Percentiles rank a stretch among this genome's conserved stretches.
Conservation (phyloP, 1,140 invertebrate species). For the Penaeus chinensis region DNA sequence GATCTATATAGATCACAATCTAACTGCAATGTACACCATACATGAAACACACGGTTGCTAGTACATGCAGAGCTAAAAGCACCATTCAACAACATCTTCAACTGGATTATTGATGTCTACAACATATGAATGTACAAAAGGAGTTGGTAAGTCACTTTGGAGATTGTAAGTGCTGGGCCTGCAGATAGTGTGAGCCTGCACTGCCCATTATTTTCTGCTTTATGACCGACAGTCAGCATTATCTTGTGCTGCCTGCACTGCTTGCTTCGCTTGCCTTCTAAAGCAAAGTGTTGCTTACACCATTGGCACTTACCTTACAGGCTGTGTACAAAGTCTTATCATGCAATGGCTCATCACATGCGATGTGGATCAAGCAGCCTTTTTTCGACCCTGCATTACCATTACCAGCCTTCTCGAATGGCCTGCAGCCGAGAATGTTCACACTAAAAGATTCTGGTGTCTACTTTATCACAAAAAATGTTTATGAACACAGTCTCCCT, state of each 20-base stretch:
- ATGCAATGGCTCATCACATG: too few species aligned
- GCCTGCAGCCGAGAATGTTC: constrained; percentile 11
- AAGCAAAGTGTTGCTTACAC: too few species aligned
- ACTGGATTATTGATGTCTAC: constrained; percentile 41
- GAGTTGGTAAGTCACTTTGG: constrained; percentile 60
- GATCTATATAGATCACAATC: constrained; percentile 52
- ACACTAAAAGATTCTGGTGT: constrained; percentile 23
- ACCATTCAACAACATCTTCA: constrained; percentile 57
- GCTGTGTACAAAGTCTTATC: too few species aligned
- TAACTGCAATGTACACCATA: constrained; percentile 48
- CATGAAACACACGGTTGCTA: constrained; percentile 34
- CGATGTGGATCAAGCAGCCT: too few species aligned
- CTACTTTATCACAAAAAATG: constrained; percentile 54
- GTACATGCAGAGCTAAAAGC: constrained; percentile 58
- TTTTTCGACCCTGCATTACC: constrained; percentile 5
- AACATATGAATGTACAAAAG: constrained; percentile 55
- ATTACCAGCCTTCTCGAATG: neutral
- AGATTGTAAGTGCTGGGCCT: constrained; percentile 47
- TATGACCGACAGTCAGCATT: neutral
- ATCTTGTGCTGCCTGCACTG: too few species aligned
- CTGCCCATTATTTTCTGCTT: constrained; percentile 3
- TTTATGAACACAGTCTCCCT: constrained; percentile 14
- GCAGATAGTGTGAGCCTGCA: constrained; percentile 2
- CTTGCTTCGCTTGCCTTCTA: too few species aligned
- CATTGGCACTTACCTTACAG: too few species aligned